Evolutionary conservation across 2,888 invertebrate genomes (phyloP).

Genomic region (Oxytorus armatus): DNA sequence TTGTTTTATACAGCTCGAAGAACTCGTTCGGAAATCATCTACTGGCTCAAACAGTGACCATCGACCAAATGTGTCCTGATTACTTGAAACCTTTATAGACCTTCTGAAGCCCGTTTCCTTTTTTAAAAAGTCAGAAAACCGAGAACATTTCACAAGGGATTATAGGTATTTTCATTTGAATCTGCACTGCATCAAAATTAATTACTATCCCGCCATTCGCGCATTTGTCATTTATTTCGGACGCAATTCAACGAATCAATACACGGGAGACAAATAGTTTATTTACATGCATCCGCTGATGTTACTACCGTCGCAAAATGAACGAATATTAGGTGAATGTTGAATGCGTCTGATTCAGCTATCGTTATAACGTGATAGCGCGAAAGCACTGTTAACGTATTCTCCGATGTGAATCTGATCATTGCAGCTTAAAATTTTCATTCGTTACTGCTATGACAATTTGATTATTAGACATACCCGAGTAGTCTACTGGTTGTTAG

Average conservation of each 20-base stretch:
- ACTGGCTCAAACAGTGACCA: neutral
- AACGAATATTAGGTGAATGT: neutral
- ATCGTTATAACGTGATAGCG: neutral
- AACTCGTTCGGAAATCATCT: constrained; percentile 20
- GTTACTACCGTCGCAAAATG: neutral
- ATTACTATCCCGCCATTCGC: neutral
- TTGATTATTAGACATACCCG: no score
- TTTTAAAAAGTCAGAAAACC: no score
- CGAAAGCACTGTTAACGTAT: neutral
- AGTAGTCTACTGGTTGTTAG: no score
- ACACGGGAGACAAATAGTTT: no score
- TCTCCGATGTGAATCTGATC: neutral
- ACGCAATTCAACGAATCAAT: neutral
- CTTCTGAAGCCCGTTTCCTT: no score
- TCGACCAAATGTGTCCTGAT: constrained; percentile 8
- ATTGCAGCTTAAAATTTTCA: no score
- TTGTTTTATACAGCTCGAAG: constrained; percentile 1
- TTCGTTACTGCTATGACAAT: no score
- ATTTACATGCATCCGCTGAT: no score
- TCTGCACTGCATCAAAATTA: neutral
- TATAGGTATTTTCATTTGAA: neutral
- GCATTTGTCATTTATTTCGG: neutral
- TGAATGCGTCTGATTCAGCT: neutral
- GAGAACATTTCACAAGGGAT: neutral
- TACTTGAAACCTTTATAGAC: constrained; percentile 2